phyloP scores from a whole-genome alignment of 2,797 vertebrate species.

The Anolis apletophallus region DNA sequence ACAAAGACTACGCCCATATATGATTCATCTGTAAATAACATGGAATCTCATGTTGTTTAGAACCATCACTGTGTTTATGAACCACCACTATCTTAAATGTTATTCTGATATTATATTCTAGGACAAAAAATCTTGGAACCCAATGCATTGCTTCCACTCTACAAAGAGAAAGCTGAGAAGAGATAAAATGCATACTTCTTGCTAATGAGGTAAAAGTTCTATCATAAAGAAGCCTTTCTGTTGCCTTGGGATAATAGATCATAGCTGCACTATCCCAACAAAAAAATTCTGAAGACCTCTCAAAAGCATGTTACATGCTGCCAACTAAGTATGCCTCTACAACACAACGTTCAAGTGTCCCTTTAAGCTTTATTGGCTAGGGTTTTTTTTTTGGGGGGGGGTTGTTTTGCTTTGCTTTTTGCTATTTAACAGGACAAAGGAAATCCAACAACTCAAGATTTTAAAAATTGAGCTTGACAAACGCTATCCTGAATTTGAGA shows the following conservation, averaged over 20 bases:
- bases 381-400: too few relatives aligned
- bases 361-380: conserved; percentile 45
- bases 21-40: not conserved
- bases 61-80: not conserved
- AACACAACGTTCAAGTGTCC: conserved; percentile 41
- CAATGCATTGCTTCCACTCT: not conserved
- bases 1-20: not conserved
- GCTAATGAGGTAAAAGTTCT: not conserved
- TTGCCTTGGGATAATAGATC: conserved; percentile 31
- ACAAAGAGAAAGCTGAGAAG: not conserved
- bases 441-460: not conserved
- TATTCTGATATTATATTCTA: not conserved
- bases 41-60: not conserved
- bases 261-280: not conserved
- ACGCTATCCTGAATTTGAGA: not conserved
- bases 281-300: conserved; percentile 7
- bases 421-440: not conserved
- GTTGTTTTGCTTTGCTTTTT: conserved; percentile 29
- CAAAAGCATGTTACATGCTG: conserved; percentile 1
- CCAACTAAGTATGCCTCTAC: too few relatives aligned
- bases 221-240: conserved; percentile 19
- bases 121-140: not conserved
- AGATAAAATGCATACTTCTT: not conserved
- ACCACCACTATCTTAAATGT: not conserved
- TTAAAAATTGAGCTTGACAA: not conserved